These are phyloP conservation scores for Myiozetetes cayanensis DNA, from an alignment of 2,113 vertebrate genomes.

Conservation along the genomic window DNA sequence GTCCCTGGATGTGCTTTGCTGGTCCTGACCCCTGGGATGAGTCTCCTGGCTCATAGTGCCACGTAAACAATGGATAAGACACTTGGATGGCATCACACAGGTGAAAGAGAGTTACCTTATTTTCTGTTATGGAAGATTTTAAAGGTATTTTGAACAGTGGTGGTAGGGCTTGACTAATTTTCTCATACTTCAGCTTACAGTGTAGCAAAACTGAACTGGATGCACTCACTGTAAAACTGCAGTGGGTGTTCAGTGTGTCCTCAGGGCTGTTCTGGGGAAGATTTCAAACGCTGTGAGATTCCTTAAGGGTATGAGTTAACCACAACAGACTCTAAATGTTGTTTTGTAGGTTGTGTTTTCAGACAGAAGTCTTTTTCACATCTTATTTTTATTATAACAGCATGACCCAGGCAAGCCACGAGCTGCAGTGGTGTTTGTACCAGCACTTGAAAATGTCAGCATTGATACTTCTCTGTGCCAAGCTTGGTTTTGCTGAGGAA, in stretches of 20 bases:
- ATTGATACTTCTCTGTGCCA: neutral
- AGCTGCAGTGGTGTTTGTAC: neutral
- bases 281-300: neutral
- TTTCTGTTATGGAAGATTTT: neutral
- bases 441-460: neutral
- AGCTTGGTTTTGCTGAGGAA: neutral
- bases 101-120: neutral
- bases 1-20: neutral
- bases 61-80: fast-evolving
- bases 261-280: neutral
- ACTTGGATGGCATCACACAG: neutral
- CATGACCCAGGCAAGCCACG: neutral
- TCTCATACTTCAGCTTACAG: neutral
- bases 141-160: neutral
- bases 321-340: neutral
- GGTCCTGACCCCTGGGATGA: neutral
- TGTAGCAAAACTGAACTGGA: neutral
- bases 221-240: neutral
- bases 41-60: neutral
- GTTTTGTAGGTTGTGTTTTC: neutral
- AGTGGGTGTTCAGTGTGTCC: neutral
- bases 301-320: neutral
- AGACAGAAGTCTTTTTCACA: neutral
- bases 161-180: neutral
- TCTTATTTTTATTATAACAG: neutral